Percentiles rank a stretch among this genome's conserved stretches.
These are phyloP conservation scores for Orchestia grillus DNA, from an alignment of 1,140 invertebrate species.

Conservation along the genomic window DNA sequence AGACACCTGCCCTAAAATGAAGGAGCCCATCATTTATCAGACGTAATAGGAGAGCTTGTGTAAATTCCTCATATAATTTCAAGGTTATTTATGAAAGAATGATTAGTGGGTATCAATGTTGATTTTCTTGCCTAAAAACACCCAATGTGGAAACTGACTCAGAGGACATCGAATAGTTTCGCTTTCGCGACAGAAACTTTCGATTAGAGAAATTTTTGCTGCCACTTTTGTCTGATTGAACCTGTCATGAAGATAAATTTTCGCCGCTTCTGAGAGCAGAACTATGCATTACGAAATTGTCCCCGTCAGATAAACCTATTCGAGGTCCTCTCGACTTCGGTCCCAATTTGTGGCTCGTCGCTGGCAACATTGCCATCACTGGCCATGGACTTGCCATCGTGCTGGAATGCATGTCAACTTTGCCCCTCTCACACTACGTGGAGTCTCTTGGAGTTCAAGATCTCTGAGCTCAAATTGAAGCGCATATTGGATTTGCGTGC, in stretches of 20 bases:
- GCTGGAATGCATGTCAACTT: neutral
- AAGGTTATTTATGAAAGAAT: conserved; percentile 2
- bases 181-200: neutral
- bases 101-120: neutral
- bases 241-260: neutral
- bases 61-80: neutral
- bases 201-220: neutral
- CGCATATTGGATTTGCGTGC: neutral
- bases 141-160: neutral
- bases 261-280: neutral
- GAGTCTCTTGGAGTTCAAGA: neutral
- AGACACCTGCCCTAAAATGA: neutral
- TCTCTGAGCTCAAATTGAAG: neutral
- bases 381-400: neutral
- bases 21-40: neutral
- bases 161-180: neutral
- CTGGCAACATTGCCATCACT: neutral
- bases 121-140: neutral
- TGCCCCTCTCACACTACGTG: neutral
- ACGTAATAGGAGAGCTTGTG: neutral
- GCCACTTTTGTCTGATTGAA: neutral
- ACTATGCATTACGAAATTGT: conserved; percentile 9
- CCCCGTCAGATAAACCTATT: neutral
- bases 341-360: neutral
- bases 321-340: neutral